Conservation (phyloP, 35 echinoderm and acorn worm genomes). For the Chiridota heheva region DNA sequence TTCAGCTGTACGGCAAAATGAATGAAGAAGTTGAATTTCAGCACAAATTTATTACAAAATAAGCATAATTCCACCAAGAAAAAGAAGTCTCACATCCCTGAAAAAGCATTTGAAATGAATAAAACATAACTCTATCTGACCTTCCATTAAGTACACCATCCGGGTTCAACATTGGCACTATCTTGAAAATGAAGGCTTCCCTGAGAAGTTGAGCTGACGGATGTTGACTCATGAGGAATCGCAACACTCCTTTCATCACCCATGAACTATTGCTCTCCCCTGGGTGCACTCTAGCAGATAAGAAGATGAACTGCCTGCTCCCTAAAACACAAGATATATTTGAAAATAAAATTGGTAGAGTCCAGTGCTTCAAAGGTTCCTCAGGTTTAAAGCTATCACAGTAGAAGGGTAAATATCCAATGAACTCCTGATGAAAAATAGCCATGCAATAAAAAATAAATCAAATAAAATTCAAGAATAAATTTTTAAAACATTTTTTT, state of each 20-base stretch:
- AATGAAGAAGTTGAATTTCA: not conserved
- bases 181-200: conserved; percentile 89
- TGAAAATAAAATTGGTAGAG: not conserved
- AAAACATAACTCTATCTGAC: no score
- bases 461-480: no score
- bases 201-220: conserved; percentile 70
- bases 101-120: no score
- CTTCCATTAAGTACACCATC: conserved; percentile 99
- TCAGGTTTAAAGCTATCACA: not conserved
- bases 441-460: no score
- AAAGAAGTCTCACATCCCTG: no score
- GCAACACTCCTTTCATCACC: conserved; percentile 89
- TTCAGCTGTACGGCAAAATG: not conserved
- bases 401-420: not conserved
- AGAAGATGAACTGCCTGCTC: conserved; percentile 69
- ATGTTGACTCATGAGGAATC: conserved; percentile 80
- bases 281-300: conserved; percentile 91
- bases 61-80: no score
- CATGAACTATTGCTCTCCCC: conserved; percentile 94
- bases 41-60: no score
- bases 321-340: conserved; percentile 43
- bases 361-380: not conserved
- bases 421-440: no score
- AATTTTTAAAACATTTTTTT: no score
- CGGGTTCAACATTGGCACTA: conserved; percentile 95